These are phyloP conservation scores for Staurois parvus DNA, from an alignment of 2,797 vertebrate species.

Conservation along the genomic window DNA sequence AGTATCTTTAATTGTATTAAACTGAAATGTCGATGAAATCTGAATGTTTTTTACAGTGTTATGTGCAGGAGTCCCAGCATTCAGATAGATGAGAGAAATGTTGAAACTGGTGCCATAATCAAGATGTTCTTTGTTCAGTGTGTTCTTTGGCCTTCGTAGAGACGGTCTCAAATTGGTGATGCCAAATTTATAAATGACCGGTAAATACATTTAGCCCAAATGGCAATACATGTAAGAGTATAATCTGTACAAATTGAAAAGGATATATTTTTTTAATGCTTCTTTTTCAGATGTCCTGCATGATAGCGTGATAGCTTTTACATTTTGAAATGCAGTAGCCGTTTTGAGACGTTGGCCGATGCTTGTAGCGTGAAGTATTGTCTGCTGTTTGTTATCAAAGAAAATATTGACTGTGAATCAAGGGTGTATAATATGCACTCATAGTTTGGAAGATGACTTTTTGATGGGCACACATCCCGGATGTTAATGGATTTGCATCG, in stretches of 20 bases:
- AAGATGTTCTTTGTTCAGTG: constrained; percentile 42
- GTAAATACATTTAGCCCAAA: constrained; percentile 26
- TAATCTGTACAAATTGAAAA: constrained; percentile 16
- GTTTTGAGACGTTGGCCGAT: constrained; percentile 17
- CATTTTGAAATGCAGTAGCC: constrained; percentile 21
- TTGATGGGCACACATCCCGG: constrained; percentile 20
- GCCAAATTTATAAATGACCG: constrained; percentile 31
- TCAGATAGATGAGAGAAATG: constrained; percentile 32
- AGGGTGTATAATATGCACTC: constrained; percentile 4
- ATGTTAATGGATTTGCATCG: constrained; percentile 27
- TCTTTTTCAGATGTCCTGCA: constrained; percentile 8
- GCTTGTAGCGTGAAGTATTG: constrained; percentile 38
- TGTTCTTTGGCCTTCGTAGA: constrained; percentile 35
- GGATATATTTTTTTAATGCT: constrained; percentile 5
- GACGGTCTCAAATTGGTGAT: constrained; percentile 16
- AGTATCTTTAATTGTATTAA: background rate
- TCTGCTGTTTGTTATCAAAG: constrained; percentile 55
- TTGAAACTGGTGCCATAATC: constrained; percentile 22
- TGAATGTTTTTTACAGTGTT: background rate
- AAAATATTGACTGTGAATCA: constrained; percentile 38
- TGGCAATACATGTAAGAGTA: constrained; percentile 14
- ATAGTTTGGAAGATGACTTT: constrained; percentile 10
- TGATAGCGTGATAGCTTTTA: constrained; percentile 17
- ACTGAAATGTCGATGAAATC: background rate
- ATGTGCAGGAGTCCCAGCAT: constrained; percentile 15